Evolutionary conservation across 2,888 invertebrate species (phyloP).

Genomic region (Pseudococcus longispinus): DNA sequence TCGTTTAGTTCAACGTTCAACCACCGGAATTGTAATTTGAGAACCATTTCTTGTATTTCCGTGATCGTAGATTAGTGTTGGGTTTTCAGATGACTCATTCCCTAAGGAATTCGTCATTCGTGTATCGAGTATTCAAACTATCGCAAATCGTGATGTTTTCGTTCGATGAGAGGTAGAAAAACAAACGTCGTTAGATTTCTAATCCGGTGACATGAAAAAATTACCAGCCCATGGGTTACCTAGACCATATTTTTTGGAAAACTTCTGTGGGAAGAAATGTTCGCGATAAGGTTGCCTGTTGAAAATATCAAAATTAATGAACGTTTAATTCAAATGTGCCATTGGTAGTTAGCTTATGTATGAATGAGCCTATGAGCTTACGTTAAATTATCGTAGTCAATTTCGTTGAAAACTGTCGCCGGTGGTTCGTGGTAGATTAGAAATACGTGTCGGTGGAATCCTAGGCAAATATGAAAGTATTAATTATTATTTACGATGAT

Average conservation of each 20-base stretch:
- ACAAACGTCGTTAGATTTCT: neutral
- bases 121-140: too few relatives aligned
- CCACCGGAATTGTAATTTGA: too few relatives aligned
- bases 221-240: slow-evolving; percentile 86
- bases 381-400: slow-evolving; percentile 65
- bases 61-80: too few relatives aligned
- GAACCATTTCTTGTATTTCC: too few relatives aligned
- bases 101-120: too few relatives aligned
- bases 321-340: neutral
- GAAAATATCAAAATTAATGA: neutral
- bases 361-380: too few relatives aligned
- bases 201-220: slow-evolving; percentile 66
- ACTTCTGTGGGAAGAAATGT: slow-evolving; percentile 72
- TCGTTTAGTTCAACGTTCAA: too few relatives aligned
- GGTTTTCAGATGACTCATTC: too few relatives aligned
- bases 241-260: slow-evolving; percentile 82
- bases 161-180: neutral
- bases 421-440: slow-evolving; percentile 76
- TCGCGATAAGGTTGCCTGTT: slow-evolving; percentile 65
- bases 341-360: slow-evolving; percentile 13
- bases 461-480: slow-evolving; percentile 60
- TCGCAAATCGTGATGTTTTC: too few relatives aligned
- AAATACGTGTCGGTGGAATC: slow-evolving; percentile 81
- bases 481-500: neutral
- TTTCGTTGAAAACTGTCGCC: slow-evolving; percentile 68